Conservation (phyloP, 2,113 vertebrate species). For the Charina bottae region DNA sequence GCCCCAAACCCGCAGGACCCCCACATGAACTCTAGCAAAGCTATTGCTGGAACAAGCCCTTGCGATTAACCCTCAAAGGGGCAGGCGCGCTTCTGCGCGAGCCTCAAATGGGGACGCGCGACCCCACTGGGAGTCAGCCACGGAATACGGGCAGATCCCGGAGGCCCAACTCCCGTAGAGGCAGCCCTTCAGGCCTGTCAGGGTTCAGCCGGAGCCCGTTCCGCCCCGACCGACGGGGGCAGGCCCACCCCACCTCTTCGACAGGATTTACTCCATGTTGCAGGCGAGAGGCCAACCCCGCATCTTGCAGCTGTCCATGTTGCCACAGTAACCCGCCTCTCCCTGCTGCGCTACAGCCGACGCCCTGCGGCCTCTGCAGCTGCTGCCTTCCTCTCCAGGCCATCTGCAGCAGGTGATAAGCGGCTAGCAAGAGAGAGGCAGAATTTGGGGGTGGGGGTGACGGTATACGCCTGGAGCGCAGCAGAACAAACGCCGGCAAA, state of each 20-base stretch:
- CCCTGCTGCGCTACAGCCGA: too few species aligned
- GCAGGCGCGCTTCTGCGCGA: neutral
- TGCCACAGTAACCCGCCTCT: neutral
- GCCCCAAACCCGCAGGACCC: neutral
- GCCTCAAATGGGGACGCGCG: neutral
- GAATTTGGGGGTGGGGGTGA: neutral
- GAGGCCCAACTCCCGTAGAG: too few species aligned
- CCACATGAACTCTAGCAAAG: neutral
- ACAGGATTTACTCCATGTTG: neutral
- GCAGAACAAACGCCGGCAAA: neutral
- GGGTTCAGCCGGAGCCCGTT: neutral
- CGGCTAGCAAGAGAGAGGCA: neutral
- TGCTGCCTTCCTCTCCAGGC: neutral
- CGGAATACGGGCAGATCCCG: neutral
- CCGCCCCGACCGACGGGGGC: too few species aligned
- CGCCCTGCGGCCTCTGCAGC: too few species aligned
- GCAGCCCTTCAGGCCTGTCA: neutral
- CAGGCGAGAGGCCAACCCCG: neutral
- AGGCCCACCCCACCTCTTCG: neutral
- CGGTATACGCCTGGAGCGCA: neutral
- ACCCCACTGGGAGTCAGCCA: neutral
- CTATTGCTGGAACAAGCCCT: neutral
- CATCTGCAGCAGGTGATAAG: neutral
- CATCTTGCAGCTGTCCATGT: neutral
- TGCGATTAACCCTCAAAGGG: neutral